phyloP scores from a whole-genome alignment of 1,140 invertebrate species.

The Glomeris maerens region DNA sequence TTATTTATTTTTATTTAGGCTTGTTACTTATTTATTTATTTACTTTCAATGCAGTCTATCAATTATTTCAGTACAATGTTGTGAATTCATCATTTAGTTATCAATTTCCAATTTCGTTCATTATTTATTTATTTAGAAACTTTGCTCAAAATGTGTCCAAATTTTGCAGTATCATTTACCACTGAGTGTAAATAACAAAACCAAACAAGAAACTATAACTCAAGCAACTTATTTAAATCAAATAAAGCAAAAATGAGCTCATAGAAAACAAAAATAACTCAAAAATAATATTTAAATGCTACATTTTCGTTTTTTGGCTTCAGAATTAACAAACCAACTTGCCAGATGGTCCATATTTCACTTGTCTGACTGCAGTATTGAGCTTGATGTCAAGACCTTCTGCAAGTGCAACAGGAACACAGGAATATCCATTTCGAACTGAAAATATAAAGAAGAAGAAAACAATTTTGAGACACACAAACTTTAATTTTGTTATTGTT shows the following conservation, averaged over 20 bases:
- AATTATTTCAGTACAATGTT: too few species aligned
- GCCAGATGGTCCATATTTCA: slow-evolving; percentile 60
- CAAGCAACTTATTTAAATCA: background rate
- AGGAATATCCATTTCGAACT: slow-evolving; percentile 93
- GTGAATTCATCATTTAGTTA: too few species aligned
- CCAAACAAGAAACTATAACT: background rate
- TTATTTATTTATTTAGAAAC: too few species aligned
- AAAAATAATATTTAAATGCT: background rate
- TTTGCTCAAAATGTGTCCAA: too few species aligned
- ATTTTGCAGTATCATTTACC: too few species aligned
- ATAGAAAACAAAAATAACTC: background rate
- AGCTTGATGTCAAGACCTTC: slow-evolving; percentile 86
- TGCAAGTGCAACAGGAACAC: slow-evolving; percentile 82
- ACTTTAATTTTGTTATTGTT: background rate
- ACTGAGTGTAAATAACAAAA: background rate
- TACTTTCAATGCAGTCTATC: too few species aligned
- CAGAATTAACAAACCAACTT: slow-evolving; percentile 4
- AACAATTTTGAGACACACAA: slow-evolving; percentile 2
- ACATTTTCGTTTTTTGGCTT: background rate
- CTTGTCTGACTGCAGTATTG: slow-evolving; percentile 72
- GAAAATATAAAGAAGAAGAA: slow-evolving; percentile 32
- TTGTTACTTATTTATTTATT: too few species aligned
- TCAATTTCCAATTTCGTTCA: too few species aligned
- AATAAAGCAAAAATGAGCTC: background rate
- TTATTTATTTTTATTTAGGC: too few species aligned